phyloP scores from a whole-genome alignment of 2,888 invertebrate species.

The Hemaris fuciformis region DNA sequence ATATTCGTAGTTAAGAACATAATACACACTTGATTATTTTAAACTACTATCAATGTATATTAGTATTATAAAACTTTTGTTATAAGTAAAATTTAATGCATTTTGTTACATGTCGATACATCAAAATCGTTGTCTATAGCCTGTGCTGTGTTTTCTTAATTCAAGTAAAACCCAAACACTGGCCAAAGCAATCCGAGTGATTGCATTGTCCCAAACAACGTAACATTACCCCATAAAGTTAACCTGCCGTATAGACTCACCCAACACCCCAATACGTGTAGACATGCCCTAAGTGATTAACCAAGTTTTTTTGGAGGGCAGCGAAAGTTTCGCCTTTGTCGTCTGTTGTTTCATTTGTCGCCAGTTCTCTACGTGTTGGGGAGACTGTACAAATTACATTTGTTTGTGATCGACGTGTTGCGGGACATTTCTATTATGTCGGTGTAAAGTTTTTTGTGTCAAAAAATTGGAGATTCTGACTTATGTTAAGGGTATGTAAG shows the following conservation, averaged over 20 bases:
- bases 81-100: too few relatives aligned
- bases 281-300: constrained; percentile 13
- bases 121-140: too few relatives aligned
- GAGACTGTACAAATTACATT: neutral
- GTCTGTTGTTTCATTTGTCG: neutral
- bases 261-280: neutral
- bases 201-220: neutral
- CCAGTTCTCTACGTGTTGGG: neutral
- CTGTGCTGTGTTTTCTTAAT: too few relatives aligned
- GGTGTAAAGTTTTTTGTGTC: neutral
- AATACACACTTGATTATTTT: too few relatives aligned
- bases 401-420: neutral
- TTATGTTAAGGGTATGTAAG: neutral
- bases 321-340: constrained; percentile 6
- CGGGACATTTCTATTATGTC: neutral
- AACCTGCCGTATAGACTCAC: neutral
- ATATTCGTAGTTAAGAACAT: too few relatives aligned
- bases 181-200: neutral
- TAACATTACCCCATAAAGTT: neutral
- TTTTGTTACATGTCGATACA: too few relatives aligned
- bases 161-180: neutral
- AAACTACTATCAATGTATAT: too few relatives aligned
- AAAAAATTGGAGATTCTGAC: neutral
- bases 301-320: constrained; percentile 8
- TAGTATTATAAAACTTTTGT: too few relatives aligned